Evolutionary conservation across 2,888 invertebrate species (phyloP).

Genomic region (Eulithis prunata): DNA sequence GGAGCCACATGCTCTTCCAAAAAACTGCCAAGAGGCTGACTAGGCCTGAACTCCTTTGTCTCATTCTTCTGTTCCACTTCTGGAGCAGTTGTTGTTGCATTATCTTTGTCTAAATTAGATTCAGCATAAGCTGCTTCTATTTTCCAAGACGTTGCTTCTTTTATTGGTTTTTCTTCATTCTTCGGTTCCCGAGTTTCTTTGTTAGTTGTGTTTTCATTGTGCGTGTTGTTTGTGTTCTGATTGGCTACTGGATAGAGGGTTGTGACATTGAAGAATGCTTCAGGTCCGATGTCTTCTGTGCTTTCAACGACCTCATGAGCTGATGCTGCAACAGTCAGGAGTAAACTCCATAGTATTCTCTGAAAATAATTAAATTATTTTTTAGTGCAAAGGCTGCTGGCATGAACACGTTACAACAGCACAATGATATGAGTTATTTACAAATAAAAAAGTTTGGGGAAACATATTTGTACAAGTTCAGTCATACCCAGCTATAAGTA

Average conservation of each 20-base stretch:
- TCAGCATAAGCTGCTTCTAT: conserved; percentile 58
- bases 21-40: conserved; percentile 76
- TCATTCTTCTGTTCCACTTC: conserved; percentile 49
- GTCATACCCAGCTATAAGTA: too few relatives aligned
- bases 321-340: conserved; percentile 44
- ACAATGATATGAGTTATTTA: too few relatives aligned
- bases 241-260: conserved; percentile 62
- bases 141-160: conserved; percentile 57
- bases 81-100: conserved; percentile 37
- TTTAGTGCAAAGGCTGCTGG: neutral
- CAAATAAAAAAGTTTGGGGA: too few relatives aligned
- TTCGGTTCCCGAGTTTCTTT: conserved; percentile 21
- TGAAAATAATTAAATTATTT: conserved; percentile 37
- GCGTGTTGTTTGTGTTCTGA: conserved; percentile 35
- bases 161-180: conserved; percentile 36
- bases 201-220: conserved; percentile 25
- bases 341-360: conserved; percentile 53
- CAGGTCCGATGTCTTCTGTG: conserved; percentile 47
- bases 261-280: conserved; percentile 56
- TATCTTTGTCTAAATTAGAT: conserved; percentile 49
- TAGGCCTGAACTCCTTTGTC: conserved; percentile 75
- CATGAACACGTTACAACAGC: neutral
- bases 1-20: conserved; percentile 70
- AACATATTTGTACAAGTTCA: too few relatives aligned
- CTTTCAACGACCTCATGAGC: conserved; percentile 52